Percentiles rank a stretch among this genome's conserved stretches.
Evolutionary conservation across 2,797 vertebrate genomes (phyloP).

Genomic region (Myotis daubentonii): DNA sequence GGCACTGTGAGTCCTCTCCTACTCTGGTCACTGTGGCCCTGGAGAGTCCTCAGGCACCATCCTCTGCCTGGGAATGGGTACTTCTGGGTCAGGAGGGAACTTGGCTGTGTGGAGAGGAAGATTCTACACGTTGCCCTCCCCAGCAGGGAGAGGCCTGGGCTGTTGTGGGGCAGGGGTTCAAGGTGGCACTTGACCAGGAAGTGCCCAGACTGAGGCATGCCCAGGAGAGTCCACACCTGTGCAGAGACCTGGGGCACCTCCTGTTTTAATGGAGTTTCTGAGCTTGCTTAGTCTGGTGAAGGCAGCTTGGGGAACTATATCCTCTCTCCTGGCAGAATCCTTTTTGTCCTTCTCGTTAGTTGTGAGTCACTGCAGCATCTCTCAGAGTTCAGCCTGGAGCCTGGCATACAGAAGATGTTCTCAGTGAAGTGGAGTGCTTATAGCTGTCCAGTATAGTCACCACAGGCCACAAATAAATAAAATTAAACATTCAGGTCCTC

Average conservation of each 20-base stretch:
- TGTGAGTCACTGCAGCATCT: not conserved
- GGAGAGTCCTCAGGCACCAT: not conserved
- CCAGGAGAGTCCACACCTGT: not conserved
- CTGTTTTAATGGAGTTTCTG: not conserved
- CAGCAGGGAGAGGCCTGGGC: not conserved
- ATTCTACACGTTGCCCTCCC: not conserved
- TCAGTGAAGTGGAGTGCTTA: too few relatives aligned
- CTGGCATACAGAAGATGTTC: not conserved
- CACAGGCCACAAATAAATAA: not conserved
- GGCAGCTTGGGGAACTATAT: not conserved
- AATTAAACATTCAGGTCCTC: not conserved
- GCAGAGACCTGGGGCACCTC: not conserved
- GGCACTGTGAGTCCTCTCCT: not conserved
- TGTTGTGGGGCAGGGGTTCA: not conserved
- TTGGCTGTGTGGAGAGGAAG: not conserved
- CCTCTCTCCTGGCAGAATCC: too few relatives aligned
- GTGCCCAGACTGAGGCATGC: not conserved
- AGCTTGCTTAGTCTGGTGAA: not conserved
- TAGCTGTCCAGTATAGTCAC: rapidly evolving
- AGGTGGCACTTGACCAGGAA: not conserved
- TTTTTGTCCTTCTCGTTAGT: not conserved
- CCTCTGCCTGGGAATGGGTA: not conserved
- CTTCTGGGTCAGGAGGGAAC: not conserved
- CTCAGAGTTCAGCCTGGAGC: not conserved
- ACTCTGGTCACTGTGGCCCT: not conserved